Evolutionary conservation across 2,888 invertebrate species (phyloP).

Genomic region (Trichacis sp.): DNA sequence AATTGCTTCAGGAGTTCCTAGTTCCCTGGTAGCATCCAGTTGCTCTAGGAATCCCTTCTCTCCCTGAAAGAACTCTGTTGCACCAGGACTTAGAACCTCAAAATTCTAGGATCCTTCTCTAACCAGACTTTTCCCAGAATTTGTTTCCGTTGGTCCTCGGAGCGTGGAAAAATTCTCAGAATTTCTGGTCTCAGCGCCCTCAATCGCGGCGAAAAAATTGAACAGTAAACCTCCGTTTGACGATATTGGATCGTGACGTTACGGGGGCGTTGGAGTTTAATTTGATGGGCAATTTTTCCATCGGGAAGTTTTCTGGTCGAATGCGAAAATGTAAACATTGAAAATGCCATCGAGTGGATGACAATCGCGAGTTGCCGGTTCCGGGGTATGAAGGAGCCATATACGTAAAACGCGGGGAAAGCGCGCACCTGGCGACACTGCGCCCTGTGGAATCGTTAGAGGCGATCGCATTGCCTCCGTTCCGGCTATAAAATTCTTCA

Average conservation of each 20-base stretch:
- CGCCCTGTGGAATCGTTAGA: conserved; percentile 42
- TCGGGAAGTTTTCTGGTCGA: background rate
- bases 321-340: background rate
- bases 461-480: conserved; percentile 43
- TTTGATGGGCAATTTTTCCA: background rate
- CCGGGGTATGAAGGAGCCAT: conserved; percentile 17
- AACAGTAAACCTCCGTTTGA: too few relatives aligned
- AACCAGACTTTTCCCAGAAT: too few relatives aligned
- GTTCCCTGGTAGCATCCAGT: too few relatives aligned
- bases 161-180: too few relatives aligned
- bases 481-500: conserved; percentile 40
- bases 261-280: background rate
- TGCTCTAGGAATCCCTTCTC: too few relatives aligned
- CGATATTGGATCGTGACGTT: background rate
- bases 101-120: too few relatives aligned
- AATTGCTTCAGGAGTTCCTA: too few relatives aligned
- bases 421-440: conserved; percentile 40
- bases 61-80: too few relatives aligned
- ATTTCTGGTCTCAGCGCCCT: too few relatives aligned
- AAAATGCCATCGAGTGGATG: conserved; percentile 32
- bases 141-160: too few relatives aligned
- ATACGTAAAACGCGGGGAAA: conserved; percentile 36
- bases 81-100: too few relatives aligned
- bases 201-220: too few relatives aligned
- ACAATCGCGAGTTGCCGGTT: conserved; percentile 34